Evolutionary conservation across 2,888 invertebrate species (phyloP), one percentile per base, ranked within the genome.

Genomic region (Abrostola tripartita): DNA sequence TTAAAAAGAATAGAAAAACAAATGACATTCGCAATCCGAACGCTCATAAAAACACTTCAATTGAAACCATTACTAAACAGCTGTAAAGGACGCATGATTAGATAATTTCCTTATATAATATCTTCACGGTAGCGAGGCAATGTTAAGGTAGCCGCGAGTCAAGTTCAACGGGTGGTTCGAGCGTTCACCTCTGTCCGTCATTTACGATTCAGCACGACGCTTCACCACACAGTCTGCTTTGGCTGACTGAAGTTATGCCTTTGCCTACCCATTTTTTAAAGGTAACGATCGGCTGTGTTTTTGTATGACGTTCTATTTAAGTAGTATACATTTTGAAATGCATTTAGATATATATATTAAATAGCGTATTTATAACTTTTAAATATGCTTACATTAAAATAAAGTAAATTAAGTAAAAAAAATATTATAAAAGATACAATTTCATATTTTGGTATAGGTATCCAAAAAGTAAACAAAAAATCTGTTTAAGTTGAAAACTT

Each of bases 161-260:
- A 92, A 92, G 92, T 92, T 92, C 92, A 91, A 70, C 71, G 81
- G 72, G 81, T 78, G 72, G 57, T 68, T 74, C 81, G 88, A 81
- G 76, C 92, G 84, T 92, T 92, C 91, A 93, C 91, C 93, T 90
- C 85, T 85, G 86, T 76, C 84, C 85, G 87, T 85, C 85, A 71
- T 67, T 74, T 74, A 85, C 85, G 78, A 81, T 78, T 81, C 83
- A 82, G 75, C 79, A 79, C 78, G 76, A 75, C 76, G 72, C 70
- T 74, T 71, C 73, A 67, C 68, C 58, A 73, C 54, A 58, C 66
- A 69, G 56, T 69, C 68, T 69, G 68, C 61, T 66, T 61, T 52
- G 50, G 38, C 51, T 37, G 53, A 53, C 60, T 61, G 51, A 68
- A 71, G 38, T 64, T 35, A 47, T 47, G 38, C 61, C 55, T 35